Conservation (phyloP, 2,888 invertebrate species). For the Drosophila affinis region DNA sequence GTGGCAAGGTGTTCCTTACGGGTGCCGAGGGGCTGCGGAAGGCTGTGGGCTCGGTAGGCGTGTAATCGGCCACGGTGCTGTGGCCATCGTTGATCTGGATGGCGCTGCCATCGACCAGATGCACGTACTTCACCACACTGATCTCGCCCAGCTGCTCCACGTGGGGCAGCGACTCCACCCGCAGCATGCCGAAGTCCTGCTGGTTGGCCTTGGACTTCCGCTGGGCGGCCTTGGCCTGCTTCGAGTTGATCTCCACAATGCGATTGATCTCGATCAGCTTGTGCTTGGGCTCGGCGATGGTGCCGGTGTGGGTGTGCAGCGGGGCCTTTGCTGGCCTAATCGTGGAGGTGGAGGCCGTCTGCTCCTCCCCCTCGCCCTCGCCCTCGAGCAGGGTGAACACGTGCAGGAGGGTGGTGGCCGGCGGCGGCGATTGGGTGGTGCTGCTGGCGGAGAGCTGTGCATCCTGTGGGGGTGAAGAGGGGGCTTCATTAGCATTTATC, state of each 20-base stretch:
- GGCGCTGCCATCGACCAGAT: conserved; percentile 85
- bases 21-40: conserved; percentile 56
- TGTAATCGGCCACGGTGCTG: conserved; percentile 83
- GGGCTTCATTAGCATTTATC: conserved; percentile 77
- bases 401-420: conserved; percentile 84
- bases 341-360: conserved; percentile 44
- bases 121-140: conserved; percentile 88
- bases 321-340: conserved; percentile 47
- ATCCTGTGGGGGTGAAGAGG: conserved; percentile 79
- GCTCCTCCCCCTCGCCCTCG: conserved; percentile 56
- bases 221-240: conserved; percentile 86
- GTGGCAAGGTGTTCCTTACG: conserved; percentile 74
- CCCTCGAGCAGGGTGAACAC: conserved; percentile 84
- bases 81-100: conserved; percentile 82
- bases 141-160: conserved; percentile 89
- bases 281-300: conserved; percentile 81
- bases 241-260: conserved; percentile 88
- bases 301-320: conserved; percentile 12
- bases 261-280: conserved; percentile 89
- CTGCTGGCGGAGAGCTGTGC: conserved; percentile 21
- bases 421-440: conserved; percentile 71
- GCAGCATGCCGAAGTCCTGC: conserved; percentile 84
- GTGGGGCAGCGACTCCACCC: conserved; percentile 86
- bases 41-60: conserved; percentile 78
- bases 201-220: conserved; percentile 84